phyloP scores from a whole-genome alignment of 2,888 invertebrate species.

The Melolontha melolontha region DNA sequence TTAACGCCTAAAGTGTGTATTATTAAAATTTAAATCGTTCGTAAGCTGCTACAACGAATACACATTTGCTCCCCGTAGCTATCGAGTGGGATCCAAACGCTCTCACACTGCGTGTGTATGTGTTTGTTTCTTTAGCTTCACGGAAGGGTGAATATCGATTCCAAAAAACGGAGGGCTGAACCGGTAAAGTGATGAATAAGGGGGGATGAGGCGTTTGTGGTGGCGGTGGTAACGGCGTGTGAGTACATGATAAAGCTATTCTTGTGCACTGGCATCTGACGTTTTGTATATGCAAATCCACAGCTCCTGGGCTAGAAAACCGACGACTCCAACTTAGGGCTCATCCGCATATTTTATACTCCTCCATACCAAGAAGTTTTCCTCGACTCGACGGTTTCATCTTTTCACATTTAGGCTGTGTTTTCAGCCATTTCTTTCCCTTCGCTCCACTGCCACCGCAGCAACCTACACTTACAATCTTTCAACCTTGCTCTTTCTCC shows the following conservation, averaged over 20 bases:
- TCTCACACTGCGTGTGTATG: slow-evolving; percentile 1
- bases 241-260: slow-evolving; percentile 53
- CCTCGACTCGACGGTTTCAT: slow-evolving; percentile 32
- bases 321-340: slow-evolving; percentile 49
- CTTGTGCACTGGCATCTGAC: slow-evolving; percentile 52
- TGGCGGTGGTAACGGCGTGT: slow-evolving; percentile 47
- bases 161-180: slow-evolving; percentile 28
- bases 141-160: slow-evolving; percentile 46
- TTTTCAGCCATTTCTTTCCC: slow-evolving; percentile 14
- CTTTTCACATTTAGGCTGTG: slow-evolving; percentile 34
- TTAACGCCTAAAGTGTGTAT: no score
- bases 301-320: slow-evolving; percentile 48
- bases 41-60: slow-evolving; percentile 1
- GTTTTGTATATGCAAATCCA: slow-evolving; percentile 55
- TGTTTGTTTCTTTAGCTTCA: slow-evolving; percentile 40
- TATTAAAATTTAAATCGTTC: slow-evolving; percentile 16
- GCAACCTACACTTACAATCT: background rate
- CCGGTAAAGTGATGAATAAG: slow-evolving; percentile 35
- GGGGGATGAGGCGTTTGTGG: slow-evolving; percentile 31
- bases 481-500: slow-evolving; percentile 15
- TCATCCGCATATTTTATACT: slow-evolving; percentile 54
- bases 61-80: slow-evolving; percentile 3
- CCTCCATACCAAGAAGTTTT: slow-evolving; percentile 36
- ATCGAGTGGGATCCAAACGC: background rate
- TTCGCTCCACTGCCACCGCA: slow-evolving; percentile 28